Evolutionary conservation across 2,888 invertebrate species (phyloP).

Genomic region (Amphipoea oculea): DNA sequence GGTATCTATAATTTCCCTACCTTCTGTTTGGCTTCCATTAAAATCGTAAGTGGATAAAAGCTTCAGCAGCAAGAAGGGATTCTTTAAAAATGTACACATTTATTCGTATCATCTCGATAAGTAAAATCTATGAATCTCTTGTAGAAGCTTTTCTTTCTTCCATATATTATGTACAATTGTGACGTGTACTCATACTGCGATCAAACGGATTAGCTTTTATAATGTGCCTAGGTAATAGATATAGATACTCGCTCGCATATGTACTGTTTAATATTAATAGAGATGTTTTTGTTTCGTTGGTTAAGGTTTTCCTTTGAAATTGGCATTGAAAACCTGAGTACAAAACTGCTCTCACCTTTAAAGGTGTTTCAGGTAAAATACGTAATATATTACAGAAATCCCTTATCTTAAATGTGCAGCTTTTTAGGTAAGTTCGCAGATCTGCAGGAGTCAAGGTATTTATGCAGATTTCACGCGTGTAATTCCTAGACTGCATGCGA

Average conservation of each 20-base stretch:
- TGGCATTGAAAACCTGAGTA: not conserved
- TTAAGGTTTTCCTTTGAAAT: slow-evolving; percentile 6
- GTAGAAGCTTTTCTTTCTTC: slow-evolving; percentile 1
- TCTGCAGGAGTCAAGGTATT: slow-evolving; percentile 5
- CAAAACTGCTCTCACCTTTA: not conserved
- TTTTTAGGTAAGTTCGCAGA: slow-evolving; percentile 3
- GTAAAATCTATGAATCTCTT: slow-evolving; percentile 13
- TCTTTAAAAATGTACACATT: slow-evolving; percentile 41
- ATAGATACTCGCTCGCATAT: not conserved
- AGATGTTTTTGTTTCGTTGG: not conserved
- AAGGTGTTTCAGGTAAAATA: slow-evolving; percentile 2
- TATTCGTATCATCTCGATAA: slow-evolving; percentile 18
- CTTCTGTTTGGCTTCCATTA: slow-evolving; percentile 49
- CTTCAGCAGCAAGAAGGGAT: slow-evolving; percentile 19
- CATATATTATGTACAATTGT: slow-evolving; percentile 36
- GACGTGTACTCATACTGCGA: slow-evolving; percentile 4
- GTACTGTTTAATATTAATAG: slow-evolving; percentile 11
- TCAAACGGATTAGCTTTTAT: slow-evolving; percentile 45
- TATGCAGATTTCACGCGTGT: slow-evolving; percentile 20
- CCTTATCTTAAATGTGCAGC: slow-evolving; percentile 28
- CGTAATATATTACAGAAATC: slow-evolving; percentile 7
- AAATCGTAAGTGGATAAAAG: slow-evolving; percentile 51
- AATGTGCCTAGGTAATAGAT: slow-evolving; percentile 18
- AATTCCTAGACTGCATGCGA: not conserved
- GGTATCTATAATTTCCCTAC: slow-evolving; percentile 20